Base-by-base conservation (phyloP, 2,797 vertebrate genomes). In the Euthynnus affinis region DNA sequence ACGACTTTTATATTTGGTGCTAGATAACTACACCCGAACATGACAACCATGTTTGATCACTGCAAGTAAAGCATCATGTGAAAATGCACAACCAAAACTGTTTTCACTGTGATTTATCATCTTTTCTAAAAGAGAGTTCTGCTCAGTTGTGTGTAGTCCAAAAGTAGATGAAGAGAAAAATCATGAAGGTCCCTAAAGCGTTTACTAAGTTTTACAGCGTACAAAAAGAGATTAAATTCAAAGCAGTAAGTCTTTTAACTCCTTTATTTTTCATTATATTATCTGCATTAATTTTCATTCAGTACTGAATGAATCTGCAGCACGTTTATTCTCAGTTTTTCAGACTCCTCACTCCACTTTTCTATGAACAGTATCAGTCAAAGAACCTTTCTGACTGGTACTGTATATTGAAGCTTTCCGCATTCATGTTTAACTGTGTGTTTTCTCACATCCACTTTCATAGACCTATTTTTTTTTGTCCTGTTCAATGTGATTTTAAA, bases 401-500 rank as follows among this genome's bases (percentile, higher is more conserved):
- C 48, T 10, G 9, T 15, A 2, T 40, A 15, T 20, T 15, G 23
- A 61, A 29, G 9, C 14, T 14, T 46, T 68, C 10, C 27, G 1
- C 22, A 27, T 29, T 63, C n/a, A 22, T 55, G 34, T n/a, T 53
- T 71, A 55, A 40, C 3, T 59, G 29, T 53, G 12, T 56, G 3
- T 27, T 9, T 55, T 14, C 34, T 72, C 5, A 17, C 6, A 25
- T 46, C 46, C 6, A 7, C 22, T 75, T 49, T n/a, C 1, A 53
- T 17, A 10, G 42, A 73, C 18, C n/a, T 69, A 23, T 29, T 3
- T 13, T 29, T 3, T 13, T 58, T 65, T 53, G 46, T 53, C 23
- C 23, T 20, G 2, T 57, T 74, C 1, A 13, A 10, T 81, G 9
- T 87, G 75, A 51, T 29, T 73, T 25, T 80, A 7, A 80, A 99